Base-by-base conservation (phyloP, 2,113 vertebrate genomes). In the Xiphophorus maculatus region DNA sequence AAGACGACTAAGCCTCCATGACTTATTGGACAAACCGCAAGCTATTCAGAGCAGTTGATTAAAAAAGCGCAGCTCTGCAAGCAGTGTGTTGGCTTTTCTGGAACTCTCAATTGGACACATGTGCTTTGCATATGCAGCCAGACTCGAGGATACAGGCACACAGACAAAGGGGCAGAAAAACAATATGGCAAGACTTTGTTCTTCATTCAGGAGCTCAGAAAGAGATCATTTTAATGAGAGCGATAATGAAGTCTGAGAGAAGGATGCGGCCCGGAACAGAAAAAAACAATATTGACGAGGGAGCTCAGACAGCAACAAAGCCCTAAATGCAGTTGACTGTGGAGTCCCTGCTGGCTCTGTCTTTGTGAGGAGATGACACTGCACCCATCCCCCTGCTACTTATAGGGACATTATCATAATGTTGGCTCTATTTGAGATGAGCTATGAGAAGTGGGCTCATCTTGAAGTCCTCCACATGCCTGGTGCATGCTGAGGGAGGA, bases 351-450 rank as follows among this genome's bases (percentile, higher is more conserved):
- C 89, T 85, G 88, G 75, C 79, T 89, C 74, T 48, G 73, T 83
- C 82, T 82, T 87, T 83, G 84, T 83, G 85, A 84, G 30, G 85
- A 90, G 85, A 84, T 87, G 86, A 84, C 85, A 84, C 71, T 64
- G 66, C 1, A 54, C 90, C 86, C 86, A 83, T 86, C 86, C 89
- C 81, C 90, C 91, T 82, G 77, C 79, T 85, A 86, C 91, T 91
- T 82, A 88, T 83, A 71, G 83, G 70, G 71, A 88, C 85, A 91
- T 91, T 89, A 91, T 91, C 84, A 87, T 90, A 90, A 91, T 86
- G 87, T 83, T 87, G 76, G 81, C 84, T 82, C 75, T 37, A 68
- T 82, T 70, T 81, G 82, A 85, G 87, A 69, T 5, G 9, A 76
- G 84, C 87, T 72, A 87, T 90, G 86, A 66, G 25, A 87, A 84